These are phyloP conservation scores for Ceratina calcarata DNA, from an alignment of 1,140 invertebrate species.

Conservation along the genomic window DNA sequence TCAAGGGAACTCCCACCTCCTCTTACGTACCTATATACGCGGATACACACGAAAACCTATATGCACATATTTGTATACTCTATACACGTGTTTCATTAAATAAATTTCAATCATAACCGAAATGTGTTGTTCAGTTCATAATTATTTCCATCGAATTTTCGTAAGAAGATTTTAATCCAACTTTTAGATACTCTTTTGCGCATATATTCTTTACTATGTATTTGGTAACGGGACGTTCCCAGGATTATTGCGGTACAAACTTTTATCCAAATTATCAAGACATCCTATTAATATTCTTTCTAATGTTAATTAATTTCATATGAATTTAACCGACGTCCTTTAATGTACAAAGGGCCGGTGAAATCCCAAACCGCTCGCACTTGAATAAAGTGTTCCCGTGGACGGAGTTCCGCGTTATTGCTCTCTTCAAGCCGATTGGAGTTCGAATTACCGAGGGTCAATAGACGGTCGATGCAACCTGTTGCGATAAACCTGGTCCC, in stretches of 20 bases:
- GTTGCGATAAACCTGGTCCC: constrained; percentile 69
- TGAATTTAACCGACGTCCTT: background rate
- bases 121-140: constrained; percentile 9
- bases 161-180: no score
- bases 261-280: no score
- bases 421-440: constrained; percentile 24
- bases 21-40: background rate
- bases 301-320: background rate
- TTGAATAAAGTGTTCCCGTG: background rate
- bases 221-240: background rate
- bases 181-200: no score
- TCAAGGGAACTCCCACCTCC: constrained; percentile 42
- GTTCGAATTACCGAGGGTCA: constrained; percentile 44
- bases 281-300: no score
- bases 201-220: no score
- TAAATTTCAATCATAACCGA: constrained; percentile 35
- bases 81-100: constrained; percentile 13
- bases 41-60: no score
- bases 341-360: background rate
- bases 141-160: constrained; percentile 22
- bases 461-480: constrained; percentile 65
- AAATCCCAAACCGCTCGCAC: background rate
- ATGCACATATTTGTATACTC: no score
- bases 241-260: background rate
- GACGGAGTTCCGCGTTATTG: constrained; percentile 16